A percentile compares a stretch with the other conserved stretches of the same genome.
Conservation (phyloP, 2,113 vertebrate genomes). For the Peromyscus leucopus region DNA sequence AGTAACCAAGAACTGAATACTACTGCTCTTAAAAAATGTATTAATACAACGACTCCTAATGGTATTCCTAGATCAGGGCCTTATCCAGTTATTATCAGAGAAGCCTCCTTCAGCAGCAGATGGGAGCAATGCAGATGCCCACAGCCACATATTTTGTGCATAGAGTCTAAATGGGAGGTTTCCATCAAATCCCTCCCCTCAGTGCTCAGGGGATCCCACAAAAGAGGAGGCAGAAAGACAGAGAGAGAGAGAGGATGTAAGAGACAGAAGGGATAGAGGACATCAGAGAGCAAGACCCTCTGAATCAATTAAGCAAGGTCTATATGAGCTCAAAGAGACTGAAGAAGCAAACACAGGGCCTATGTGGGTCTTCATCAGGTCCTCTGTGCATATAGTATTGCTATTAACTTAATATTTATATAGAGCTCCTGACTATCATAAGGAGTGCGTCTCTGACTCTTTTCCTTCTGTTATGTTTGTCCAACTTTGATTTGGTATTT, state of each 20-base stretch:
- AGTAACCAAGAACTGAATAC: background rate
- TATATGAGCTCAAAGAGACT: background rate
- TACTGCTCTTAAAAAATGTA: no score
- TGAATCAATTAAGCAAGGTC: background rate
- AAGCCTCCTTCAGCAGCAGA: background rate
- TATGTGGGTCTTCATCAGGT: background rate
- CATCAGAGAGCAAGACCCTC: background rate
- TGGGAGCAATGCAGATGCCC: no score
- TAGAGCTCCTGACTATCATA: no score
- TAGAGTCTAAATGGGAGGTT: background rate
- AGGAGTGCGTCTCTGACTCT: no score
- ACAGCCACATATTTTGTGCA: background rate
- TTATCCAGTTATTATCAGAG: background rate
- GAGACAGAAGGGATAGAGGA: background rate
- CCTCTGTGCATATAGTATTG: background rate
- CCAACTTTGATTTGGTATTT: no score
- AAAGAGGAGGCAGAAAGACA: background rate
- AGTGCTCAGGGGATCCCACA: background rate
- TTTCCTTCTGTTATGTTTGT: no score
- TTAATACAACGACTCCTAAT: background rate
- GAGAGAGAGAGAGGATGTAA: background rate
- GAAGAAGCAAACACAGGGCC: background rate
- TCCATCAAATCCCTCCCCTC: background rate
- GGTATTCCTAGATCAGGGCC: background rate
- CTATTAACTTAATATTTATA: no score